Conservation (phyloP, 2,888 invertebrate species). For the Penaeus monodon region DNA sequence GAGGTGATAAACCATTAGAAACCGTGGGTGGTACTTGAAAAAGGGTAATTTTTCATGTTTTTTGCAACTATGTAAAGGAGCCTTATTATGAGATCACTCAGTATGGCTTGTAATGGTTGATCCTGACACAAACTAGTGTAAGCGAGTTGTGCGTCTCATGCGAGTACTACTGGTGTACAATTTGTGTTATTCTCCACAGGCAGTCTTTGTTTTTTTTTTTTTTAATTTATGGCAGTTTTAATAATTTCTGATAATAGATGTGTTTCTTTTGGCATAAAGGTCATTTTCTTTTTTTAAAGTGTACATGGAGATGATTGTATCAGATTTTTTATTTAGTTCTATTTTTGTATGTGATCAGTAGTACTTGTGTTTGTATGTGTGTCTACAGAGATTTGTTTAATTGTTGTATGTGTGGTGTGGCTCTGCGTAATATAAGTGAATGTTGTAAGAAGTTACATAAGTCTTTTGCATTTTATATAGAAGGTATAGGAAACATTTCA, state of each 20-base stretch:
- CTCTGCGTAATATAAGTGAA: slow-evolving; percentile 55
- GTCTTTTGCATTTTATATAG: slow-evolving; percentile 63
- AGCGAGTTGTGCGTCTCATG: slow-evolving; percentile 35
- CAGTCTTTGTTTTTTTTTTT: neutral
- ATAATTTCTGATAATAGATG: neutral
- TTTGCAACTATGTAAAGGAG: slow-evolving; percentile 33
- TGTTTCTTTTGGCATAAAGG: too few relatives aligned
- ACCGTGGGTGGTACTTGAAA: slow-evolving; percentile 31
- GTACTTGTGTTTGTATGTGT: slow-evolving; percentile 31
- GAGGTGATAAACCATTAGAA: slow-evolving; percentile 31
- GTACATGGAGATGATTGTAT: too few relatives aligned
- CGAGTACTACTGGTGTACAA: slow-evolving; percentile 43
- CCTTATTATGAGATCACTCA: slow-evolving; percentile 33
- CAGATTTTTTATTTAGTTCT: too few relatives aligned
- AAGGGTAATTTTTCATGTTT: slow-evolving; percentile 29
- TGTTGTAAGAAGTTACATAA: slow-evolving; percentile 50
- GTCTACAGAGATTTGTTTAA: slow-evolving; percentile 12
- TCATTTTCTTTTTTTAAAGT: too few relatives aligned
- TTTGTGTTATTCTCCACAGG: neutral
- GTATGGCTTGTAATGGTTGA: slow-evolving; percentile 37
- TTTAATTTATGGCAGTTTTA: slow-evolving; percentile 1
- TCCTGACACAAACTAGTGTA: slow-evolving; percentile 21
- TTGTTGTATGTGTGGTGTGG: slow-evolving; percentile 30
- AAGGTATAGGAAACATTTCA: slow-evolving; percentile 58
- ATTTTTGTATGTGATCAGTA: slow-evolving; percentile 8